A percentile compares a stretch with the other conserved stretches of the same genome.
phyloP scores from a whole-genome alignment of 2,113 vertebrate species.

The Tapirus terrestris region DNA sequence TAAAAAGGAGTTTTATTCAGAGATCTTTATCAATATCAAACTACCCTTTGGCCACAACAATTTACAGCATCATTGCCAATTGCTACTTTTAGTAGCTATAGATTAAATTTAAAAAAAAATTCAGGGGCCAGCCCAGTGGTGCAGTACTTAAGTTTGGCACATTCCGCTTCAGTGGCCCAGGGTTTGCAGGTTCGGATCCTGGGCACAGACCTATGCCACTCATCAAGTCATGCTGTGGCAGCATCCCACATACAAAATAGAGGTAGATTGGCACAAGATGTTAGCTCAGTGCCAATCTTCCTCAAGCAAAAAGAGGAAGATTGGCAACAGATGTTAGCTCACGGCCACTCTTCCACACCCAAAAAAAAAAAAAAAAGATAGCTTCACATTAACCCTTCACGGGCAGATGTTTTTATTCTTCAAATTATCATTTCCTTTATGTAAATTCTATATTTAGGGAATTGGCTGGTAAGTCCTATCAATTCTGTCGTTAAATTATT shows the following conservation, averaged over 20 bases:
- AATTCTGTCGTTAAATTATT: neutral
- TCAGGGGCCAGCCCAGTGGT: too few relatives aligned
- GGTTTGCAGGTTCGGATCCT: too few relatives aligned
- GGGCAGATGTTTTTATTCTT: slow-evolving; percentile 37
- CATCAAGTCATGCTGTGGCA: too few relatives aligned
- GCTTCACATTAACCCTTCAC: neutral
- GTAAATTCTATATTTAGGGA: neutral
- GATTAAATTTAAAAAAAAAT: neutral
- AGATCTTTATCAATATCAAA: neutral
- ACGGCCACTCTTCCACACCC: too few relatives aligned
- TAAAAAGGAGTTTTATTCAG: neutral
- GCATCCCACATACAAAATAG: too few relatives aligned
- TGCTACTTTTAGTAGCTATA: neutral
- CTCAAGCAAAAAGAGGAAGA: too few relatives aligned
- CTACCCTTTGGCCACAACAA: neutral
- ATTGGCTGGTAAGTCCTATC: neutral
- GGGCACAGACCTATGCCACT: too few relatives aligned
- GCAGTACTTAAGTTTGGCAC: too few relatives aligned
- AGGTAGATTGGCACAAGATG: too few relatives aligned
- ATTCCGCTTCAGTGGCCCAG: too few relatives aligned
- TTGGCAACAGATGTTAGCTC: too few relatives aligned
- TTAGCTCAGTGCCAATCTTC: too few relatives aligned
- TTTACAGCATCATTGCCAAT: neutral
- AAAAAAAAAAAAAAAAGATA: neutral
- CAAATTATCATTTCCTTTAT: slow-evolving; percentile 24